A percentile compares a stretch with the other conserved stretches of the same genome.
Conservation (phyloP, 2,888 invertebrate genomes). For the Antitype chi region DNA sequence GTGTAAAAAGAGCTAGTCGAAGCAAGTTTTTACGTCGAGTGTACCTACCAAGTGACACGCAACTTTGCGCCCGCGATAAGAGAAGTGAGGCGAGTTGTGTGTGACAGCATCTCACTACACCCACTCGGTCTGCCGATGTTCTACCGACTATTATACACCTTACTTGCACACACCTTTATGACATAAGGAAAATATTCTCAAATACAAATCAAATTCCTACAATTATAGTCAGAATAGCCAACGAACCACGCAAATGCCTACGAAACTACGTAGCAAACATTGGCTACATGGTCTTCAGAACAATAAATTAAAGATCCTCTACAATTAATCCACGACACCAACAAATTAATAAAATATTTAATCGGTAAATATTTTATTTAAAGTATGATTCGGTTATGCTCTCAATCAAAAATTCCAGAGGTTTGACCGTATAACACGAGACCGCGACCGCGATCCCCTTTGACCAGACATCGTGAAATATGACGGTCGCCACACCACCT, state of each 20-base stretch:
- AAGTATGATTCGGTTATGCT: conserved; percentile 59
- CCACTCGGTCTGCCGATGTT: conserved; percentile 12
- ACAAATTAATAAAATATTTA: conserved; percentile 60
- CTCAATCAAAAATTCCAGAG: conserved; percentile 69
- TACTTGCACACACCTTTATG: conserved; percentile 16
- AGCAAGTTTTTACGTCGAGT: conserved; percentile 34
- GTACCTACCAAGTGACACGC: conserved; percentile 50
- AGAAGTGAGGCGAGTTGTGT: conserved; percentile 48
- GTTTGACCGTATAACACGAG: conserved; percentile 67
- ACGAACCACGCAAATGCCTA: not conserved
- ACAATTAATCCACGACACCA: conserved; percentile 51
- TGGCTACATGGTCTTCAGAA: not conserved
- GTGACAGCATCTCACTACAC: conserved; percentile 25
- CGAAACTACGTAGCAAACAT: conserved; percentile 4
- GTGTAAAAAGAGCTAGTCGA: not conserved
- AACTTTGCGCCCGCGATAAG: conserved; percentile 59
- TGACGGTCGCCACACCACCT: conserved; percentile 78
- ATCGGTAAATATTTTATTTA: conserved; percentile 59
- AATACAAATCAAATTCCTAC: too few relatives aligned
- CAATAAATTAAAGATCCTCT: conserved; percentile 34
- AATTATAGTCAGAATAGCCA: not conserved
- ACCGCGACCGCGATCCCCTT: conserved; percentile 78
- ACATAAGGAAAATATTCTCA: not conserved
- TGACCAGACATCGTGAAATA: conserved; percentile 83
- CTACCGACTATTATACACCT: conserved; percentile 8